Conservation (phyloP, 2,797 vertebrate species). For the Manis javanica region DNA sequence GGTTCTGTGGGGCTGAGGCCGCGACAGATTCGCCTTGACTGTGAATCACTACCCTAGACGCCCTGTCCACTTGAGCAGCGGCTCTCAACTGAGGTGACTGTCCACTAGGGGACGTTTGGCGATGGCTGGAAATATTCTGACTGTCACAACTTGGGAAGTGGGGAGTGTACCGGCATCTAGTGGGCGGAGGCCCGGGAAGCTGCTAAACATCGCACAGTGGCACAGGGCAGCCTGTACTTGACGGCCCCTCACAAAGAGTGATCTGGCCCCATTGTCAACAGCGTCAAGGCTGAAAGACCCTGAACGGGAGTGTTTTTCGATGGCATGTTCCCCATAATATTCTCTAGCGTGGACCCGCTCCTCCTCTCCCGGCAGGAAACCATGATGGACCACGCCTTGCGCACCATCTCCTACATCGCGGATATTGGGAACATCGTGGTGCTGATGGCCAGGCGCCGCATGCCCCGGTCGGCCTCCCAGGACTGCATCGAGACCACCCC, state of each 20-base stretch:
- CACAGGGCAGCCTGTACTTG: neutral
- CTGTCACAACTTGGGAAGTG: neutral
- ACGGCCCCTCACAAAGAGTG: too few relatives aligned
- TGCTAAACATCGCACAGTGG: neutral
- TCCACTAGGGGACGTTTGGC: neutral
- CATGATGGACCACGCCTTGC: constrained; percentile 99
- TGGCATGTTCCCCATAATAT: accelerated
- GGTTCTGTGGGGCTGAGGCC: neutral
- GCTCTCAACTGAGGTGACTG: accelerated
- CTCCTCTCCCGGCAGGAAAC: constrained; percentile 90
- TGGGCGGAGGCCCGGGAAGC: neutral
- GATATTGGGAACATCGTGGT: constrained; percentile 99
- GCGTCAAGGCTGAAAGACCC: neutral
- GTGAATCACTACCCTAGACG: neutral
- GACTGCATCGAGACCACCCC: constrained; percentile 99
- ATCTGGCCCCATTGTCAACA: accelerated
- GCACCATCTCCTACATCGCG: constrained; percentile 98
- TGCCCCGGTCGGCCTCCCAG: constrained; percentile 96
- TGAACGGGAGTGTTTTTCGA: too few relatives aligned
- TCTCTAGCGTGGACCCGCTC: neutral
- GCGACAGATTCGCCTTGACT: neutral
- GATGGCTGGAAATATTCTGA: neutral
- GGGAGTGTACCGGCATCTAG: neutral
- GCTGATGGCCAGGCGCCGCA: constrained; percentile 97
- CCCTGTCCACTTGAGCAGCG: neutral